Evolutionary conservation across 2,113 vertebrate genomes (phyloP).

Genomic region (Baryphthengus martii): DNA sequence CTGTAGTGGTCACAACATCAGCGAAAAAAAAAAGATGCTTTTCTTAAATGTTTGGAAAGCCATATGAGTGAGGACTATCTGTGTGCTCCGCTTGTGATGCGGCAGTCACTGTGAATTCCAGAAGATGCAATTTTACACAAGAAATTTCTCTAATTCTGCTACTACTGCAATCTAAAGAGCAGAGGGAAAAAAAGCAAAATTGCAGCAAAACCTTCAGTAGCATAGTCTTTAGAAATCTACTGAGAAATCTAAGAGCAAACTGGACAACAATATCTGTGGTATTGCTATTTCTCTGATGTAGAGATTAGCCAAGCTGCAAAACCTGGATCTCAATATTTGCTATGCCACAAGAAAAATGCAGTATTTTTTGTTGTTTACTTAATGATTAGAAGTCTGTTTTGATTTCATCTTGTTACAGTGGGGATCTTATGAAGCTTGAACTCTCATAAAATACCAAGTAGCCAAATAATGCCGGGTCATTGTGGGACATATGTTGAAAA

Average conservation of each 20-base stretch:
- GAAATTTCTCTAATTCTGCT: neutral
- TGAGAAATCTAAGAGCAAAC: neutral
- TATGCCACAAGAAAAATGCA: neutral
- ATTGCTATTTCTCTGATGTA: neutral
- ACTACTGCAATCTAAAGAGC: neutral
- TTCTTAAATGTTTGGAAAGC: neutral
- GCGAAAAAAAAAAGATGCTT: neutral
- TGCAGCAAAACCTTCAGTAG: neutral
- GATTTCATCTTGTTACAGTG: neutral
- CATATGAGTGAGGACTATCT: neutral
- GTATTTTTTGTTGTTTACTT: neutral
- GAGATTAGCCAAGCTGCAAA: neutral
- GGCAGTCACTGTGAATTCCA: neutral
- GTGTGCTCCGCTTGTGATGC: neutral
- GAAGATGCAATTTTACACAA: neutral
- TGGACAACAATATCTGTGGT: neutral
- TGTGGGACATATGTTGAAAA: neutral
- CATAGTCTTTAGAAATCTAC: neutral
- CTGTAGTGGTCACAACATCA: neutral
- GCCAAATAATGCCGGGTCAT: neutral
- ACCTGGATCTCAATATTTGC: neutral
- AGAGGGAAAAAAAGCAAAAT: neutral
- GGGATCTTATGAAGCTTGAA: neutral
- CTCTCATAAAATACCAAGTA: neutral
- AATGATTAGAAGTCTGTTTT: neutral